Evolutionary conservation across 2,113 vertebrate species (phyloP), one percentile per base, ranked within the genome.

Genomic region (Syngnathoides biaculeatus): DNA sequence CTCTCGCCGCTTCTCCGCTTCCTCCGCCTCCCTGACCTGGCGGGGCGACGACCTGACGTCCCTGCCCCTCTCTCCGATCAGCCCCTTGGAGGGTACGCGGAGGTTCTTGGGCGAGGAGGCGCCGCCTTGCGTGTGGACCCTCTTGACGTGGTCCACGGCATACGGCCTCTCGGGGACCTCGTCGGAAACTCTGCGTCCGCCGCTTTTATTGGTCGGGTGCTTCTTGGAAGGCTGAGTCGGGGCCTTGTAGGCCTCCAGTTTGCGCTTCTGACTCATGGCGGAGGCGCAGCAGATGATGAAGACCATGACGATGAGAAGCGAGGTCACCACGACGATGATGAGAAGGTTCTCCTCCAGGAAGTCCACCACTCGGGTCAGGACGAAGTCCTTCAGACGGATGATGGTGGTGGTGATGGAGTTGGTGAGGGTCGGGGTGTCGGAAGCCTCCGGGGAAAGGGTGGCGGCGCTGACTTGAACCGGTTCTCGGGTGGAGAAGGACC

Each of bases 211-310:
- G 8, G 94, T 92, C 65, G 88, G 86, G 0, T 95, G 90, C 78
- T 95, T 98, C 91, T 48, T 82, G 69, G 86, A 58, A 3, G 81
- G 39, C 0, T 92, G 92, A 50, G 93, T 89, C 1, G 93, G 93
- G 19, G 95, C 94, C 65, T 98, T 98, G 78, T 96, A 97, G 52
- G 95, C 94, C 0, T 95, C 95, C 6, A 95, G 93, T 68, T 98
- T 97, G 81, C 94, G 95, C 72, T 93, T 95, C 73, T 97, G 96
- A 75, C 93, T 93, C 72, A 97, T 94, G 15, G 97, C 91, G 59
- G 94, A 84, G 0, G 96, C 95, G 0, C 95, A 95, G 3, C 97
- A 99, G 75, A 95, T 86, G 17, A 95, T 94, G 84, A 96, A 95
- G 84, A 99, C 92, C 71, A 97, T 88, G 79, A 99, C 90, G 2